phyloP scores from a whole-genome alignment of 2,888 invertebrate genomes.

The Drosophila demipolita region DNA sequence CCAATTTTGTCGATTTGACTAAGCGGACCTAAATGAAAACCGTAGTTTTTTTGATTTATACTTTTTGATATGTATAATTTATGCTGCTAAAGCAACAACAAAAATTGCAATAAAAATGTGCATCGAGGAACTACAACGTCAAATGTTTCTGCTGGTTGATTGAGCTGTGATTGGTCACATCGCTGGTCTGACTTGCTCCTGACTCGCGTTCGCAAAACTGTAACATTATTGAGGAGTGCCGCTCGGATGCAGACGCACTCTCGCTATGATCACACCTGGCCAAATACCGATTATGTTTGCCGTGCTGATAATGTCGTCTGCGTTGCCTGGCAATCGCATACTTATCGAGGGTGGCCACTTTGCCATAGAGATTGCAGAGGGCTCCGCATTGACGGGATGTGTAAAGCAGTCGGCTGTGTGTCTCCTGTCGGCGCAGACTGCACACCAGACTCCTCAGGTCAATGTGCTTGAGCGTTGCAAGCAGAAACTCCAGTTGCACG shows the following conservation, averaged over 20 bases:
- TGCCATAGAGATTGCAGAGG: conserved; percentile 43
- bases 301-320: fast-evolving
- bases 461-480: conserved; percentile 28
- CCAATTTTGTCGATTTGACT: too few relatives aligned
- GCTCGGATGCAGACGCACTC: not conserved
- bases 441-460: conserved; percentile 52
- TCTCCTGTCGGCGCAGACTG: conserved; percentile 39
- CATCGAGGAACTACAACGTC: not conserved
- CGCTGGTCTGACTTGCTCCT: not conserved
- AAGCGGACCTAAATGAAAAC: not conserved
- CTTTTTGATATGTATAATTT: not conserved
- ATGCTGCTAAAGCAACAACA: conserved; percentile 20
- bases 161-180: not conserved
- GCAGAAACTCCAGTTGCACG: conserved; percentile 40
- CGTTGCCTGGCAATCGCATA: conserved; percentile 20
- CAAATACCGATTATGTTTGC: not conserved
- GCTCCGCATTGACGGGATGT: conserved; percentile 31
- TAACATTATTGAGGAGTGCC: conserved; percentile 11
- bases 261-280: conserved; percentile 6
- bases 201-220: conserved; percentile 32
- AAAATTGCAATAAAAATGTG: conserved; percentile 11
- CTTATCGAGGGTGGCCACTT: conserved; percentile 45
- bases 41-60: not conserved
- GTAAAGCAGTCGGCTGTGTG: conserved; percentile 13
- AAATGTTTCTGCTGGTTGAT: not conserved